Evolutionary conservation across 1,140 invertebrate genomes (phyloP), one percentile per base, ranked within the genome.

Genomic region (Drosophila ficusphila): DNA sequence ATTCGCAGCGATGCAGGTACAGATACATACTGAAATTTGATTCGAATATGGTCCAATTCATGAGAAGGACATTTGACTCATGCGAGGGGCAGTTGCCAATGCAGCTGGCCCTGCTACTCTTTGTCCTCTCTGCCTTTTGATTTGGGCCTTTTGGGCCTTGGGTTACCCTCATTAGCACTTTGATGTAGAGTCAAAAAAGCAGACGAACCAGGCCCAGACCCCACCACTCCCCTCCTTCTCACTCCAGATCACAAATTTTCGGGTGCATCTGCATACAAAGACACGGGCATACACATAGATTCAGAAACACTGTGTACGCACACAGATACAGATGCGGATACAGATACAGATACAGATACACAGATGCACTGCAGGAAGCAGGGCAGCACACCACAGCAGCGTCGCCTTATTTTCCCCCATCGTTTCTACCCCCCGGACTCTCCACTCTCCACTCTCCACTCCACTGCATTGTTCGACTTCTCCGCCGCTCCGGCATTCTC

Each of bases 21-120:
- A 34, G 14, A 58, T 36, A 47, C 27, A 38, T 38, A 36, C 31
- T 38, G 25, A 33, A 41, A 64, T 64, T 67, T 49, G 58, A 67
- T 33, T 36, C 56, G 19, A 0, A 16, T 60, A 12, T 51, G 9
- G 36, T 12, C 12, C 33, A 16, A 42, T 21, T 11, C 12, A 3
- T 18, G 14, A 64, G 69, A 67, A 88, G 82, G 77, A 88, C 70
- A 88, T 81, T 88, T 88, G 62, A 71, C 47, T 75, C 65, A 44
- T 25, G 2, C 7, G 27, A 29, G 27, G 27, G 27, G 27, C 27
- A 29, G 27, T 29, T n/a, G n/a, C 27, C 41, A 31, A 23, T 23
- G 54, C 58, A 62, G 54, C 58, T 61, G 58, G 36, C 21, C 23
- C 16, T 29, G 25, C 18, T 47, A 0, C 21, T 2, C n/a, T 4